These are phyloP conservation scores for Andricus grossulariae DNA, from an alignment of 1,140 invertebrate genomes.

Conservation along the genomic window DNA sequence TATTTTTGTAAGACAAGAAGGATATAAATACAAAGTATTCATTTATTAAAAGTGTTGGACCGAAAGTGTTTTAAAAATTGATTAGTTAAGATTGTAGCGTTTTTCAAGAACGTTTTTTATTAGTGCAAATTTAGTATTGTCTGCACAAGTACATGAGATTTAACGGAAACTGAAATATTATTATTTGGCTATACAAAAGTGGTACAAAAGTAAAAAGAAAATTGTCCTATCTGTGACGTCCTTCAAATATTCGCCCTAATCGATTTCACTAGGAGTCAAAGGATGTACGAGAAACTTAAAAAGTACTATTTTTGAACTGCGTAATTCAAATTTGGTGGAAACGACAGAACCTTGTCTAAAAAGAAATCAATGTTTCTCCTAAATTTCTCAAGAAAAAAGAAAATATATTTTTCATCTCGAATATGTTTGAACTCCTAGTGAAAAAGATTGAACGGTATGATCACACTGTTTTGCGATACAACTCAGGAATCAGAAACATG, in stretches of 20 bases:
- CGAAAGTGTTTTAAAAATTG: no score
- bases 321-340: slow-evolving; percentile 26
- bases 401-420: slow-evolving; percentile 22
- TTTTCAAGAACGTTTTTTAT: no score
- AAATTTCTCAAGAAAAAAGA: slow-evolving; percentile 10
- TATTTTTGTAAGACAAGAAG: no score
- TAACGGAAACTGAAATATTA: neutral
- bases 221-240: neutral
- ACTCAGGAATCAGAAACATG: slow-evolving; percentile 5
- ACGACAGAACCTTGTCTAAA: neutral
- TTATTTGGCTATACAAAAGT: neutral
- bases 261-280: neutral
- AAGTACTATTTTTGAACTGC: slow-evolving; percentile 18
- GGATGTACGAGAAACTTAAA: neutral
- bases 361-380: slow-evolving; percentile 25
- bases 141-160: no score
- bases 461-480: slow-evolving; percentile 6
- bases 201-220: neutral
- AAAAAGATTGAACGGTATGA: neutral
- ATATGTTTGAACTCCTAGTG: neutral
- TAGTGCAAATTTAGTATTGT: no score
- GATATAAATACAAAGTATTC: no score
- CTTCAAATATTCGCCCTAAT: neutral
- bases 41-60: no score
- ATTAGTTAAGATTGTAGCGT: no score